Base-by-base conservation (phyloP, 2,113 vertebrate species). In the Odobenus rosmarus region DNA sequence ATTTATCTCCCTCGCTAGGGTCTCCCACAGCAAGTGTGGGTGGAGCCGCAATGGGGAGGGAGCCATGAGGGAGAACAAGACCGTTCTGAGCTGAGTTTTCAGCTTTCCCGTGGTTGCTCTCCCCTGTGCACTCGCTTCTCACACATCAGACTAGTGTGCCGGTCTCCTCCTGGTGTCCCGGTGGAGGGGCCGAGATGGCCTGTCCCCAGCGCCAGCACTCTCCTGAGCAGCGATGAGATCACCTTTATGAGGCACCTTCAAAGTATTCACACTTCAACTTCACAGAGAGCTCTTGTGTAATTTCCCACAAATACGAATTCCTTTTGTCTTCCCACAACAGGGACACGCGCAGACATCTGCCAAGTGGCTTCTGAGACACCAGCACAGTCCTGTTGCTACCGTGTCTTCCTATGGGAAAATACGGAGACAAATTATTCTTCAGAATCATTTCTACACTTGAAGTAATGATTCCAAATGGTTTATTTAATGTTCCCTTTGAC, bases 271-370 rank as follows among this genome's bases (percentile, higher is more conserved):
- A 26, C 71, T 26, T 24, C 4, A 39, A 12, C 69, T 14, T 7
- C 72, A 74, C 71, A 26, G 71, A 13, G 21, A 14, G 39, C 39
- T 46, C 72, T 3, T 4, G 72, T 74, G 72, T 4, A 7, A 46
- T 16, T n/a, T 18, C 7, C 64, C 7, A 1, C 24, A 76, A 46
- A 28, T 16, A 28, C 13, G 24, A 76, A 1, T 14, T 16, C 42
- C 24, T 23, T 82, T 15, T 8, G 10, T 57, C 33, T 71, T 24
- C n/a, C 15, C 21, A 2, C 21, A 19, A 4, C 3, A 8, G 9
- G 49, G n/a, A 14, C 24, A 0, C 0, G 26, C 0, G 7, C 28
- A 21, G 42, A n/a, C 4, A 33, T 33, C 82, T 3, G 16, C 14
- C 61, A 0, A 33, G 46, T 2, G 19, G 31, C 42, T n/a, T 31